These are phyloP conservation scores for Alosa sapidissima DNA, from an alignment of 2,797 vertebrate species.

Conservation along the genomic window DNA sequence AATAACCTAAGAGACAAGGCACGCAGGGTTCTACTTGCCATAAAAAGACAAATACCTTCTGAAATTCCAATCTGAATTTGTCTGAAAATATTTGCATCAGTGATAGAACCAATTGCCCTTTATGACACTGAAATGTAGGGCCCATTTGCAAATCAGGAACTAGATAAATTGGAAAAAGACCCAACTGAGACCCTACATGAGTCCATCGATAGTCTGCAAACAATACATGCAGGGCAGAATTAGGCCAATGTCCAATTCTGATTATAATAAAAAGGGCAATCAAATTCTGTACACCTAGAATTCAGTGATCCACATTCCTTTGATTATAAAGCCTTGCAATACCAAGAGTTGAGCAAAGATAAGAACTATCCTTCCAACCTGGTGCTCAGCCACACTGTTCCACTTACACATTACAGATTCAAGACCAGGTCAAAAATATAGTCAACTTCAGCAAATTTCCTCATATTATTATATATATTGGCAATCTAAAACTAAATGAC, in stretches of 20 bases:
- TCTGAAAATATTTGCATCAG: not conserved
- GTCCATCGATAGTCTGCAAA: not conserved
- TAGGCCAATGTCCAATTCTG: not conserved
- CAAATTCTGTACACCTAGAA: not conserved
- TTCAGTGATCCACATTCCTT: not conserved
- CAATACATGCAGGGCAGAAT: not conserved
- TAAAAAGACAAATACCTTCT: not conserved
- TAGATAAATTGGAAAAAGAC: conserved; percentile 2
- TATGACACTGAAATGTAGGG: not conserved
- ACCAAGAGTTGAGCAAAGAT: not conserved
- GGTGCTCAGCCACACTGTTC: not conserved
- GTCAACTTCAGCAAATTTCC: not conserved
- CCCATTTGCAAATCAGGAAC: not conserved
- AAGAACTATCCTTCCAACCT: not conserved
- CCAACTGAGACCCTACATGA: not conserved
- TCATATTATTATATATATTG: not conserved
- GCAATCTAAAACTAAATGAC: too few species aligned
- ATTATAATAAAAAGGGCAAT: not conserved
- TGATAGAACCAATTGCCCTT: conserved; percentile 7
- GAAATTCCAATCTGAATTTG: not conserved
- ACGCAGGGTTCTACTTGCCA: not conserved
- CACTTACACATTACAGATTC: not conserved
- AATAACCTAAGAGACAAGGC: too few species aligned
- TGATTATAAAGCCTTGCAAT: conserved; percentile 9
- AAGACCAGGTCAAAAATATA: not conserved